A percentile compares a stretch with the other conserved stretches of the same genome.
Conservation (phyloP, 2,888 invertebrate genomes). For the Himalopsyche kuldschensis region DNA sequence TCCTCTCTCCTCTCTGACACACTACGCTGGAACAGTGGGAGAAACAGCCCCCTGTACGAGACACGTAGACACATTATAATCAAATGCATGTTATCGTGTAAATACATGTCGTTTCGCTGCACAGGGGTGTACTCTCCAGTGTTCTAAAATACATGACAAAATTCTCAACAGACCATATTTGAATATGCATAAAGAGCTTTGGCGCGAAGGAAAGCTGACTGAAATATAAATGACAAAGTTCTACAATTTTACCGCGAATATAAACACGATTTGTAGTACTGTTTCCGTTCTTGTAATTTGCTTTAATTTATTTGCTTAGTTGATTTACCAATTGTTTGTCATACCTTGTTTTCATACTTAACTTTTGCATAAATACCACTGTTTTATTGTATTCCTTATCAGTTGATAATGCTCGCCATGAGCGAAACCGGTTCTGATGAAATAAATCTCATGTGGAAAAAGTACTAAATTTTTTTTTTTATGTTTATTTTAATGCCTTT, state of each 20-base stretch:
- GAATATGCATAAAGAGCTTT: not conserved
- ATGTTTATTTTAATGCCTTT: too few relatives aligned
- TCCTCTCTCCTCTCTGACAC: not conserved
- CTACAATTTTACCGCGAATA: not conserved
- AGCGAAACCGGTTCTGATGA: too few relatives aligned
- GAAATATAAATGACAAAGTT: not conserved
- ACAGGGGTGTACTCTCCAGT: not conserved
- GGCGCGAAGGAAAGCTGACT: not conserved
- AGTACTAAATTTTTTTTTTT: too few relatives aligned
- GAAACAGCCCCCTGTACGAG: not conserved
- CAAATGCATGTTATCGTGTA: slow-evolving; percentile 23
- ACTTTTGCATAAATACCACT: too few relatives aligned
- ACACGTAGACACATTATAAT: slow-evolving; percentile 22
- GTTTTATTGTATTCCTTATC: too few relatives aligned
- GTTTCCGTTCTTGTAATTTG: too few relatives aligned
- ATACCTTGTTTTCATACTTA: too few relatives aligned
- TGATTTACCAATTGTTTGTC: too few relatives aligned
- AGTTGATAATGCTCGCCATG: too few relatives aligned
- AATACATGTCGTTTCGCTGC: slow-evolving; percentile 17
- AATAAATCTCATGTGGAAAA: too few relatives aligned
- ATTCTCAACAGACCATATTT: not conserved
- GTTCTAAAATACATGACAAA: not conserved
- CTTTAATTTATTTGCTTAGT: too few relatives aligned
- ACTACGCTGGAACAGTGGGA: not conserved
- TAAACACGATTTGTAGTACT: too few relatives aligned